Evolutionary conservation across 2,797 vertebrate species (phyloP).

Genomic region (Enteromius anoplus): DNA sequence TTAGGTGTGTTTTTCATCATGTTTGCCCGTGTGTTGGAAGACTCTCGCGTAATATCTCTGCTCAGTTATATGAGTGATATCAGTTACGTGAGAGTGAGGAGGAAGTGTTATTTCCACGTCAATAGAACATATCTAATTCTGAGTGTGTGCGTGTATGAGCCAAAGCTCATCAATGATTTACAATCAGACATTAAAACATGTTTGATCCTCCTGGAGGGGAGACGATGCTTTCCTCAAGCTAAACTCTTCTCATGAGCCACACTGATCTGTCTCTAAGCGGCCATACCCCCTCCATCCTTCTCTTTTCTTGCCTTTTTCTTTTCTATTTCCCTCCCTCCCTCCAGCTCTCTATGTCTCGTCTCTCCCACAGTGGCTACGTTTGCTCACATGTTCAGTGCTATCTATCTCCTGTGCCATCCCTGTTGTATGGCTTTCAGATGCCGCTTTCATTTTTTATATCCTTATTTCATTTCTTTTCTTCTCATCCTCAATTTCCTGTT

Average conservation of each 20-base stretch:
- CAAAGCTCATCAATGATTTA: constrained; percentile 35
- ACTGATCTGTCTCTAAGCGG: background rate
- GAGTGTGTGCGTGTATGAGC: background rate
- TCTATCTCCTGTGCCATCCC: background rate
- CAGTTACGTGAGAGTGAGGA: background rate
- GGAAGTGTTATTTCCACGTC: constrained; percentile 16
- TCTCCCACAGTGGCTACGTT: constrained; percentile 16
- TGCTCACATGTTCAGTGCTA: background rate
- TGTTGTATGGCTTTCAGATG: constrained; percentile 10
- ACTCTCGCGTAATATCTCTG: background rate
- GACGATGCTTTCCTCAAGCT: constrained; percentile 10
- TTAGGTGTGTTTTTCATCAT: background rate
- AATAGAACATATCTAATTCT: constrained; percentile 16
- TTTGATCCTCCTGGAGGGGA: constrained; percentile 21
- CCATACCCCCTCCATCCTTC: background rate
- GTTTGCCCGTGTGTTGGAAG: background rate
- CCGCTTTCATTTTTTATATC: background rate
- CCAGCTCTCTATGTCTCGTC: background rate
- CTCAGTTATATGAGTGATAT: background rate
- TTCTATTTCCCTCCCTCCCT: background rate
- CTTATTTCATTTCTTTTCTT: constrained; percentile 13
- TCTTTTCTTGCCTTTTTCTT: constrained; percentile 2
- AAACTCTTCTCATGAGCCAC: constrained; percentile 9
- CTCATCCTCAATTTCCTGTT: constrained; percentile 9
- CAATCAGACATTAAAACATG: constrained; percentile 34